Evolutionary conservation across 2,113 vertebrate species (phyloP), one percentile per base, ranked within the genome.

Genomic region (Ondatra zibethicus): DNA sequence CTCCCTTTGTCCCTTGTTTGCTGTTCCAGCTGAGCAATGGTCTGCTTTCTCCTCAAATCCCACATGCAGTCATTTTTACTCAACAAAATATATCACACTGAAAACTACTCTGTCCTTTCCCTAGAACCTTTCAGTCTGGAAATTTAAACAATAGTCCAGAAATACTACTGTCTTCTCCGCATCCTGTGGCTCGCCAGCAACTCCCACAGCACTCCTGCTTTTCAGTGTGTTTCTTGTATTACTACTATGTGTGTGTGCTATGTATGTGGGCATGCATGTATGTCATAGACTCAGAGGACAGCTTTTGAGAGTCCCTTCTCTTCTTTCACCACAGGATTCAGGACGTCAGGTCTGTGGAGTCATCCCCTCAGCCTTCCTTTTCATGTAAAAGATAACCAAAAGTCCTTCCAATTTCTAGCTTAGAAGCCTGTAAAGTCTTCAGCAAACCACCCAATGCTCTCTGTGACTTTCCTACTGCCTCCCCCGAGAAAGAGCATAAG

Each of bases 41-140:
- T 95, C 90, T 77, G 50, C 81, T 92, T 89, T 93, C 36, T 47
- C 65, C 25, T 86, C 29, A 2, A 91, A 75, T 72, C 93, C 80
- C 33, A 39, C 8, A 33, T 89, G 75, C 33, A 55, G 36, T 68
- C 39, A 1, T 77, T 89, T 92, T 96, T 66, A 63, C 52, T 91
- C 76, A 58, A 23, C 92, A 58, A 42, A 85, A 25, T 80, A 93
- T 52, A 93, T 66, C 33, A 61, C 91, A 75, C 47, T 81, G 66
- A 89, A 76, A 93, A 93, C 72, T 61, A 72, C 13, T 61, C 33
- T 19, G 25, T 42, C 68, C 42, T 92, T 91, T 86, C 73, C 86
- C 72, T 86, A 36, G 58, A 55, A 42, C 1, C 68, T 31, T 27
- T 27, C 21, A 27, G 19, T 85, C 77, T 93, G 23, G 11, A 93